A percentile compares a stretch with the other conserved stretches of the same genome.
Evolutionary conservation across 2,113 vertebrate genomes (phyloP).

Genomic region (Typhlomys cinereus): DNA sequence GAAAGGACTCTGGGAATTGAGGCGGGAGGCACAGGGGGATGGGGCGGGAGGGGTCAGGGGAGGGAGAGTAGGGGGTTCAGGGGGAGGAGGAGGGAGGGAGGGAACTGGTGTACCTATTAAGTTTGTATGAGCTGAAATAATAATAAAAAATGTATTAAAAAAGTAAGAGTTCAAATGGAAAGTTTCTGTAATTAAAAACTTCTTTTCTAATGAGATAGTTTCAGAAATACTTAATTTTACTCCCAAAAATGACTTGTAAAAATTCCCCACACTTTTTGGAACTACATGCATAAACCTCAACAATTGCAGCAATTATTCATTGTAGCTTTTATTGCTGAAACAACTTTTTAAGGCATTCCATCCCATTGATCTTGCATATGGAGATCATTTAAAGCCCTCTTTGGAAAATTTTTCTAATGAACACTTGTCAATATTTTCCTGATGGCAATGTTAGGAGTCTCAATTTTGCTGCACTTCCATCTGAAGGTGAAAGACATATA

Average conservation of each 20-base stretch:
- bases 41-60: too few species aligned
- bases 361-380: constrained; percentile 30
- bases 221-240: constrained; percentile 54
- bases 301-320: constrained; percentile 37
- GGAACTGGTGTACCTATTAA: too few species aligned
- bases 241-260: constrained; percentile 47
- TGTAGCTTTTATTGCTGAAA: constrained; percentile 52
- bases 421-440: constrained; percentile 59
- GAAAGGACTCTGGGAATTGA: too few species aligned
- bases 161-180: constrained; percentile 26
- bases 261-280: constrained; percentile 34
- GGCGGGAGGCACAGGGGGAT: too few species aligned
- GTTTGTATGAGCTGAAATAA: too few species aligned
- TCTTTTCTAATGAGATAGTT: constrained; percentile 42
- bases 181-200: constrained; percentile 38
- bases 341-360: constrained; percentile 25
- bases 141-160: too few species aligned
- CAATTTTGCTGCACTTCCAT: neutral
- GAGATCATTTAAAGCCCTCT: constrained; percentile 55
- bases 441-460: constrained; percentile 11
- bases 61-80: too few species aligned
- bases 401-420: constrained; percentile 20
- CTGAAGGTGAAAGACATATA: neutral
- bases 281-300: neutral
- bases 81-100: too few species aligned